Evolutionary conservation across 2,113 vertebrate genomes (phyloP).

Genomic region (Xiphophorus hellerii): DNA sequence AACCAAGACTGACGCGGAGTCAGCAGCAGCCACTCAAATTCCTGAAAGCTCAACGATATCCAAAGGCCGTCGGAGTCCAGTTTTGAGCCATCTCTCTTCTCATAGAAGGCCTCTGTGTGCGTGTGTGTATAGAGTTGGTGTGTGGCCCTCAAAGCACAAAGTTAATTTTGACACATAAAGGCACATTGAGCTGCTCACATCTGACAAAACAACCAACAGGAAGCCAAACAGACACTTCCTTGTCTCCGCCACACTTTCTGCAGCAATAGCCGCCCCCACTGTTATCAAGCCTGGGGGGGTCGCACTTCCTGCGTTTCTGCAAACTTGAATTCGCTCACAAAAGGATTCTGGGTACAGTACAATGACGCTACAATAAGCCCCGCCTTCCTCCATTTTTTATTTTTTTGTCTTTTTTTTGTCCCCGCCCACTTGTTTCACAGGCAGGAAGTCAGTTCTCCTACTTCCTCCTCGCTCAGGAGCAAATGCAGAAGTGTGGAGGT

Average conservation of each 20-base stretch:
- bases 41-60: background rate
- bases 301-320: slow-evolving; percentile 71
- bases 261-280: slow-evolving; percentile 60
- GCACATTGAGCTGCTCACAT: slow-evolving; percentile 63
- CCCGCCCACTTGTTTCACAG: background rate
- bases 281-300: slow-evolving; percentile 61
- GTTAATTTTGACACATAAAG: slow-evolving; percentile 59
- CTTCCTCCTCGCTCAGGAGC: slow-evolving; percentile 59
- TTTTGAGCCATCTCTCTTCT: background rate
- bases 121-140: background rate
- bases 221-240: slow-evolving; percentile 67
- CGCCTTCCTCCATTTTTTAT: background rate
- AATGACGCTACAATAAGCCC: background rate
- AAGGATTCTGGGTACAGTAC: slow-evolving; percentile 54
- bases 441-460: slow-evolving; percentile 68
- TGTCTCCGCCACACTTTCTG: slow-evolving; percentile 47
- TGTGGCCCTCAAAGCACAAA: slow-evolving; percentile 41
- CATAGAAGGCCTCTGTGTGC: slow-evolving; percentile 14
- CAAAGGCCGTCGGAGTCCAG: background rate
- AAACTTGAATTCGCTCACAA: slow-evolving; percentile 2
- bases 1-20: slow-evolving; percentile 41
- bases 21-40: slow-evolving; percentile 41
- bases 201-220: slow-evolving; percentile 73
- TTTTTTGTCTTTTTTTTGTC: background rate
- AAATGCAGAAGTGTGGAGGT: slow-evolving; percentile 69